Evolutionary conservation across 2,888 invertebrate species (phyloP).

Genomic region (Drosophila peninsularis): DNA sequence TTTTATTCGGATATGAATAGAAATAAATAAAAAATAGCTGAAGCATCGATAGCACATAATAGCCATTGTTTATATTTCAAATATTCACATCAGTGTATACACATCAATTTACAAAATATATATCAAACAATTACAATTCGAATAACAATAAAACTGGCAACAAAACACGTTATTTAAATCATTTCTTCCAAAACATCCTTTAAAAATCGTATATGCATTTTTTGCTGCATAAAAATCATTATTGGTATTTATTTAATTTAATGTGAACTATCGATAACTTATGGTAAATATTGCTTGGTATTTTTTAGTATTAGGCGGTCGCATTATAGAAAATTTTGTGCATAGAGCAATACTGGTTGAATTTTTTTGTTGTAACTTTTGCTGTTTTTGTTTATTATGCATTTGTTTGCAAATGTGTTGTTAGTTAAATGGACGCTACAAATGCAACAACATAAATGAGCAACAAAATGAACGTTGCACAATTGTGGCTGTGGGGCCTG

Average conservation of each 20-base stretch:
- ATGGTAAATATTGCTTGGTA: neutral
- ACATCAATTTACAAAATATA: neutral
- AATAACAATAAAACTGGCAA: neutral
- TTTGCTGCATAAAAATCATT: neutral
- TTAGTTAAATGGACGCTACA: slow-evolving; percentile 60
- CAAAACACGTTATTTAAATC: neutral
- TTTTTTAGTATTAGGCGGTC: slow-evolving; percentile 36
- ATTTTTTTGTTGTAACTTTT: slow-evolving; percentile 68
- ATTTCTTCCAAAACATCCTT: neutral
- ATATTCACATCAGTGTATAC: slow-evolving; percentile 29
- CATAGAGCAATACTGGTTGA: slow-evolving; percentile 60
- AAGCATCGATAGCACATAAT: slow-evolving; percentile 2
- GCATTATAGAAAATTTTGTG: slow-evolving; percentile 42
- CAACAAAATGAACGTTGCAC: slow-evolving; percentile 47
- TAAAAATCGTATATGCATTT: neutral
- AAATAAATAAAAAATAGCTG: neutral
- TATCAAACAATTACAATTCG: neutral
- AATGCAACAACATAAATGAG: slow-evolving; percentile 45
- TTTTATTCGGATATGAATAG: neutral
- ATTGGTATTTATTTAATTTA: neutral
- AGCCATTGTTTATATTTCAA: slow-evolving; percentile 8
- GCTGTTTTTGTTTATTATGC: slow-evolving; percentile 71
- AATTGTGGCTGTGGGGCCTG: slow-evolving; percentile 40
- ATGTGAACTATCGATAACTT: slow-evolving; percentile 2
- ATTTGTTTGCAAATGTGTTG: slow-evolving; percentile 46